Evolutionary conservation across 1,140 invertebrate species (phyloP), one percentile per base, ranked within the genome.

Genomic region (Drosophila lini): DNA sequence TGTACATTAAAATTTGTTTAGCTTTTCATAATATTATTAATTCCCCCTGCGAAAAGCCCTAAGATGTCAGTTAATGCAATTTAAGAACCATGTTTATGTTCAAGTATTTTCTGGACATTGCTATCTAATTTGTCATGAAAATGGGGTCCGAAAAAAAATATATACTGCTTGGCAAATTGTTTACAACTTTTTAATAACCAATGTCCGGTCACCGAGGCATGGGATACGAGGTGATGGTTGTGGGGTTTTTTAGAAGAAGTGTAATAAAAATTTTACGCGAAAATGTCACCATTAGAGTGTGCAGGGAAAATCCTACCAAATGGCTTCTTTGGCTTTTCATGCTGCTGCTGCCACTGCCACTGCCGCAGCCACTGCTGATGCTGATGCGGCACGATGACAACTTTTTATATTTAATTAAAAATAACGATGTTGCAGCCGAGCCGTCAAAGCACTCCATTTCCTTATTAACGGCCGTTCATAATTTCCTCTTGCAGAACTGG

Each of bases 401-500:
- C 75, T 83, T 88, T 86, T 83, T 80, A 69, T 89, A 89, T 89
- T 88, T 89, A 89, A 88, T 89, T 88, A 88, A 89, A 86, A 88
- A 77, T 89, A 88, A 88, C 81, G 84, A 89, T 89, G 80, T 73
- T 83, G 69, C 75, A 68, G 45, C 75, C 45, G 59, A 67, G 58
- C 62, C 63, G 40, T 60, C 78, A 69, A 79, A 82, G 55, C 74
- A 69, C 62, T 68, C 62, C 57, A 71, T 71, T 71, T 78, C 65
- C 59, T 88, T 88, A 85, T 82, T 80, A 86, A 88, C 85, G 80
- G 41, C 62, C 44, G 45, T 38, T 76, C 67, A 86, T 73, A 74
- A 80, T 77, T 77, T 68, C 55, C 62, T 73, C 45, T 80, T 73
- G 34, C 79, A 92, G 91, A 81, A 91, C 73, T 92, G 91, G 91